A percentile compares a stretch with the other conserved stretches of the same genome.
Evolutionary conservation across 2,113 vertebrate genomes (phyloP).

Genomic region (Ondatra zibethicus): DNA sequence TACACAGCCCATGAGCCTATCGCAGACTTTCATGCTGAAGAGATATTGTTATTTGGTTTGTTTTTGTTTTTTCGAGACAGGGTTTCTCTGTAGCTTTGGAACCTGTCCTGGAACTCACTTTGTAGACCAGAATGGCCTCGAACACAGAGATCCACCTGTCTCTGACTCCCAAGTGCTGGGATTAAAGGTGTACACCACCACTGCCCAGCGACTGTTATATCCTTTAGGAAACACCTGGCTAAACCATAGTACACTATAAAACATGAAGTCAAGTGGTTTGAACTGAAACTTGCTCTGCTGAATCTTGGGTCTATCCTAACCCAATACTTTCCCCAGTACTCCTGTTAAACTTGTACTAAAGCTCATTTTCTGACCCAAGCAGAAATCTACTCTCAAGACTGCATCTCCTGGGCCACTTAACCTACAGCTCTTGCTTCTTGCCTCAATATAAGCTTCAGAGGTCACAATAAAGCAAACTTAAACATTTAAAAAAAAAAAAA

Average conservation of each 20-base stretch:
- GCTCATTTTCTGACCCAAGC: neutral
- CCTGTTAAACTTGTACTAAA: neutral
- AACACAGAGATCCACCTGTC: no score
- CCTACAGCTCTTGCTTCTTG: neutral
- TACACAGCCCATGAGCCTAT: neutral
- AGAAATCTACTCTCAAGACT: neutral
- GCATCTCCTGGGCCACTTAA: neutral
- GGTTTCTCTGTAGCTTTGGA: no score
- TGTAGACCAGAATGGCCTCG: no score
- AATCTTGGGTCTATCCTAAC: neutral
- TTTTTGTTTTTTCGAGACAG: no score
- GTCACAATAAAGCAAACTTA: no score
- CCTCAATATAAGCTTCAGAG: neutral
- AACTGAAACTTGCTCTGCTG: neutral
- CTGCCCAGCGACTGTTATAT: neutral
- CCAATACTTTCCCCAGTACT: neutral
- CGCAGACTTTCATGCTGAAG: neutral
- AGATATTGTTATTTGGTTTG: neutral
- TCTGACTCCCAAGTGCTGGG: no score
- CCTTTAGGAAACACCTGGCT: neutral
- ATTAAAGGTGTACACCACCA: no score
- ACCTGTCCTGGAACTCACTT: no score
- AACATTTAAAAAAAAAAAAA: no score
- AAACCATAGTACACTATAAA: constrained; percentile 15
- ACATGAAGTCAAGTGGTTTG: neutral